Evolutionary conservation across 2,797 vertebrate genomes (phyloP), one percentile per base, ranked within the genome.

Genomic region (Chromobotia macracanthus): DNA sequence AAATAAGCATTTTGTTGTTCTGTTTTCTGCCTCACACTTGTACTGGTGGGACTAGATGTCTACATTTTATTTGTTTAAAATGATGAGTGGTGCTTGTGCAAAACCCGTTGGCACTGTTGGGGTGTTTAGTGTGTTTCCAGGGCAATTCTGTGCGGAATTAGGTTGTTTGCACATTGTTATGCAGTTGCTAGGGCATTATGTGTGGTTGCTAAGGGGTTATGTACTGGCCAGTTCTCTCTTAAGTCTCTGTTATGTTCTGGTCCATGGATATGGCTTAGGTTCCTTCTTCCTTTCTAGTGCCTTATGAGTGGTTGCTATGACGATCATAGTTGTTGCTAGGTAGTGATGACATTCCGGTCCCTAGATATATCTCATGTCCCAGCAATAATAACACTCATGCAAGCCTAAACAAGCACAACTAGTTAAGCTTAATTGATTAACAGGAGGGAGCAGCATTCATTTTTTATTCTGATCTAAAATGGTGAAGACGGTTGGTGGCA

Each of bases 361-460:
- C 51, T 53, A 2, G 10, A 3, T 55, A 11, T 15, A 12, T 25
- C 55, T 58, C 55, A 3, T 11, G 46, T 50, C 12, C 15, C 18
- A 19, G 3, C 51, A 19, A 55, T 19, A 55, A 0, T 10, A 10
- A 55, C n/a, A 55, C 2, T 15, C 3, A 48, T 11, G 19, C 2
- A n/a, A 58, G 55, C n/a, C 3, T 15, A 5, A 58, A 58, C 12
- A 16, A 77, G 53, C 64, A 44, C 3, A 10, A 31, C 21, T 67
- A 67, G 58, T 31, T 4, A 68, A 50, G 75, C 68, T 58, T 23
- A 4, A 68, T 21, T 48, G 23, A 68, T 31, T n/a, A 67, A 58
- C 65, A 7, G 38, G 1, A 53, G 38, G 31, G n/a, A 15, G 3
- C 46, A 16, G 31, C 44, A 35, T 63, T 41, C 2, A 53, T 53